Percentiles rank a stretch among this genome's conserved stretches.
These are phyloP conservation scores for Mionectes olivaceus DNA, from an alignment of 2,797 vertebrate species.

Conservation along the genomic window DNA sequence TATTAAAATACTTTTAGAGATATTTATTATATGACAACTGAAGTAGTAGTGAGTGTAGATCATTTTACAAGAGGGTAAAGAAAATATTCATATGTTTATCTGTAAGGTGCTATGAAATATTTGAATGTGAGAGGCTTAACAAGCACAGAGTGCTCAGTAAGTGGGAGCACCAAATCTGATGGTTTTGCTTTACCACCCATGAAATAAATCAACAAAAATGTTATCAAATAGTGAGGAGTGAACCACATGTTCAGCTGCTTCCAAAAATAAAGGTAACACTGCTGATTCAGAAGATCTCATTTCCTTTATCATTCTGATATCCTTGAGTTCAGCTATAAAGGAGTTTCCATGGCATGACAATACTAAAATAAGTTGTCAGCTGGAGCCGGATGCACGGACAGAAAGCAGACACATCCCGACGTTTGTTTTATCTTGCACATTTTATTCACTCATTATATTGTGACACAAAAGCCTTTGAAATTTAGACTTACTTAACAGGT, in stretches of 20 bases:
- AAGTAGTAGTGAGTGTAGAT: not conserved
- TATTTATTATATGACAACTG: not conserved
- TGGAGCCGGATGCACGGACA: not conserved
- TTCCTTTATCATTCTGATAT: not conserved
- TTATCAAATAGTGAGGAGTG: not conserved
- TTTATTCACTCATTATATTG: not conserved
- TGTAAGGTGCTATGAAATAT: not conserved
- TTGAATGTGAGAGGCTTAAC: not conserved
- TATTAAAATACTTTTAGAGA: not conserved
- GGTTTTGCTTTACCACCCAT: not conserved
- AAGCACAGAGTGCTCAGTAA: not conserved
- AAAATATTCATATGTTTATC: not conserved
- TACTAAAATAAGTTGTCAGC: not conserved
- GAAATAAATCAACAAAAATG: not conserved
- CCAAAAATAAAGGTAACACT: not conserved
- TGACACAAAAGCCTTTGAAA: not conserved
- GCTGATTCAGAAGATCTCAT: not conserved
- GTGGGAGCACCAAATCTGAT: not conserved
- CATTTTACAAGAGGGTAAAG: not conserved
- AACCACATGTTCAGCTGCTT: not conserved
- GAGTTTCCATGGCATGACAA: not conserved
- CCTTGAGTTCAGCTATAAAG: not conserved
- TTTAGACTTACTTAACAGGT: not conserved
- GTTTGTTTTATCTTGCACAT: not conserved
- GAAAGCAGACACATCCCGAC: not conserved